phyloP scores from a whole-genome alignment of 2,113 vertebrate genomes.

The Micronisus gabar region DNA sequence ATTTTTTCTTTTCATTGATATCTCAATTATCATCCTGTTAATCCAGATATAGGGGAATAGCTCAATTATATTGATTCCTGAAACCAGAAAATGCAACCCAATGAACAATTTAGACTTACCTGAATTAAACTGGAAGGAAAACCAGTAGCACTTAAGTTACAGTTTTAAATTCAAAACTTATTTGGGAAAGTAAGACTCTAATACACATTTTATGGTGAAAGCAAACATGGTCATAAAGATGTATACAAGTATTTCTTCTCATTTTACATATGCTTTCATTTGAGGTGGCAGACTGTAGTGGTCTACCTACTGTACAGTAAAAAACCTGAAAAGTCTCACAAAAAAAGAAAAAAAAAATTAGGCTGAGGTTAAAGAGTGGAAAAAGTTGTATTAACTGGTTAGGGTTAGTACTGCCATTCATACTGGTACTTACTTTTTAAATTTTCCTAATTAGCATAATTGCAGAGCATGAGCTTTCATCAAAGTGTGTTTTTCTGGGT shows the following conservation, averaged over 20 bases:
- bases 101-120: background rate
- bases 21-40: background rate
- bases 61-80: background rate
- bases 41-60: background rate
- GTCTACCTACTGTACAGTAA: background rate
- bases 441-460: background rate
- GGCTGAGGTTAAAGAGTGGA: background rate
- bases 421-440: background rate
- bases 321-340: rapidly evolving
- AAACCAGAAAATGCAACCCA: background rate
- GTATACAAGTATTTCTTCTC: background rate
- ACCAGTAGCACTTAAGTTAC: background rate
- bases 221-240: background rate
- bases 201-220: background rate
- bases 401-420: background rate
- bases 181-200: background rate
- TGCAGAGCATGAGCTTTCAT: background rate
- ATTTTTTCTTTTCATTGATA: background rate
- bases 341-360: background rate
- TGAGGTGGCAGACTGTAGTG: background rate
- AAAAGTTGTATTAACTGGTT: background rate
- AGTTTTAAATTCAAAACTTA: background rate
- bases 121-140: background rate
- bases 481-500: background rate
- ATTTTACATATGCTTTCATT: background rate